Evolutionary conservation across 2,888 invertebrate species (phyloP), one percentile per base, ranked within the genome.

Genomic region (Rhimphoctona megacephalus): DNA sequence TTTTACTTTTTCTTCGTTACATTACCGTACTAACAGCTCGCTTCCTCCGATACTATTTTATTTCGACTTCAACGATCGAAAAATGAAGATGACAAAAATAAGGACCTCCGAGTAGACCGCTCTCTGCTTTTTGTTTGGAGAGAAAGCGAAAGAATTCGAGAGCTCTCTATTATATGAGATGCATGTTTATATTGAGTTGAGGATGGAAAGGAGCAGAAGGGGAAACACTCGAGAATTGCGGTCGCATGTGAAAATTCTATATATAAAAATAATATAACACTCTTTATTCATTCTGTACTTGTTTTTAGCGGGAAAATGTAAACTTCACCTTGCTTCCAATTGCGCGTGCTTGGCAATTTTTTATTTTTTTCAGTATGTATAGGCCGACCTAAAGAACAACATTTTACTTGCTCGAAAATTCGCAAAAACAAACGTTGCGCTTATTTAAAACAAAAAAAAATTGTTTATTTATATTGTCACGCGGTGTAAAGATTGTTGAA

Each of bases 61-160:
- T 17, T 30, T 30, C 30, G 30, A 61, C 17, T 30, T 17, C 6
- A 61, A 30, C 30, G 30, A 17, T 30, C 61, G 61, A 30, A 61
- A 61, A 30, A 11, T 17, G 14, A 30, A 17, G 54, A 61, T 7
- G 30, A 61, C 30, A 61, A 61, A 61, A 22, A 22, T 22, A 22
- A 9, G 30, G 30, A 61, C 61, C 6, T 61, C 17, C 30, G 30
- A 46, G 7, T 19, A 49, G 19, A 30, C 43, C 46, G 46, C 36
- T 43, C 43, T 46, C 77, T 36, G 57, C 66, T 83, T 70, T 70
- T 67, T 25, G 57, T 76, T 46, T 49, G 43, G 67, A 43, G 77
- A 69, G 77, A 77, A 66, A 52, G 46, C 72, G 57, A 49, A 80
- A 52, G 79, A 66, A 80, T 72, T 61, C 72, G 78, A 72, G 46